Percentiles rank a stretch among this genome's conserved stretches.
Evolutionary conservation across 1,140 invertebrate genomes (phyloP).

Genomic region (Delia radicum): DNA sequence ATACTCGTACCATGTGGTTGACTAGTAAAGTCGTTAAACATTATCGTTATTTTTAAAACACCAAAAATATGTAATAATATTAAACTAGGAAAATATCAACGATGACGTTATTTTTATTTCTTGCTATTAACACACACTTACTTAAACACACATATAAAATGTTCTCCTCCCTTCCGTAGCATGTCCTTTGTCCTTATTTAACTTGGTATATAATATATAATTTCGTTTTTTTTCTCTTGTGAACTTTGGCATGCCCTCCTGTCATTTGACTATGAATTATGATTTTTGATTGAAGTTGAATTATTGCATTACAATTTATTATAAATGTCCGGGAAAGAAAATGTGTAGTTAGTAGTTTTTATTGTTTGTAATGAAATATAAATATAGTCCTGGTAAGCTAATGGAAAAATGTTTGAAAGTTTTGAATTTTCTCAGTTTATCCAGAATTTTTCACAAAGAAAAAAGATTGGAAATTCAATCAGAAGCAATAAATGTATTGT

Average conservation of each 20-base stretch:
- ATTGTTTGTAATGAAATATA: too few species aligned
- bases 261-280: slow-evolving; percentile 45
- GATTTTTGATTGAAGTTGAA: slow-evolving; percentile 56
- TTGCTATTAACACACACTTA: neutral
- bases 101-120: neutral
- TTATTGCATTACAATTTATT: slow-evolving; percentile 51
- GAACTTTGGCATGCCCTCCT: slow-evolving; percentile 40
- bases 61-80: neutral
- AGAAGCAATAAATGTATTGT: too few species aligned
- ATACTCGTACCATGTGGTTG: neutral
- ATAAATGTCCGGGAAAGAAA: neutral
- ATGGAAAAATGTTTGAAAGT: too few species aligned
- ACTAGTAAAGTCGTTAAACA: neutral
- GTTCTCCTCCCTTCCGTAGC: neutral
- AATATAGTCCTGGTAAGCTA: too few species aligned
- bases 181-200: neutral
- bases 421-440: too few species aligned
- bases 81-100: neutral
- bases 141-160: neutral
- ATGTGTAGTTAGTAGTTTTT: neutral
- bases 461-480: too few species aligned
- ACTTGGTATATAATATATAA: neutral
- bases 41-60: neutral
- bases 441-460: too few species aligned
- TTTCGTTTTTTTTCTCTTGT: too few species aligned